Base-by-base conservation (phyloP, 2,113 vertebrate species). In the Oreotragus oreotragus region DNA sequence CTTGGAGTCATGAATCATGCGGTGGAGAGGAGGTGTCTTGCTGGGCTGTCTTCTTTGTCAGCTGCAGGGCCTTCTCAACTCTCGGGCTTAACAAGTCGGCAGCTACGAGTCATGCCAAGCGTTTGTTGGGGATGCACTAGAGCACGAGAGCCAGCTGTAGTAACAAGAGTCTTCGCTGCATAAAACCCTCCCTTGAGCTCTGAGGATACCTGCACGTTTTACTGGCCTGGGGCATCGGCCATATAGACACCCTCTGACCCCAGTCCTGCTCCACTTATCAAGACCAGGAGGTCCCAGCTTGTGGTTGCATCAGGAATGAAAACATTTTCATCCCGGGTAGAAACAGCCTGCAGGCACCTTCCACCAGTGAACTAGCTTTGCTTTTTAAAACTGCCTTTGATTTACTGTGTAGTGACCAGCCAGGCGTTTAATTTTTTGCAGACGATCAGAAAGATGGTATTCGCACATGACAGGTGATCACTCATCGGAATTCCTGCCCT, bases 381-480 rank as follows among this genome's bases (percentile, higher is more conserved):
- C 13, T n/a, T 94, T 90, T 92, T 70, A 30, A 90, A 89, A 55
- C 28, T 23, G 51, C 49, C 47, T 86, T 96, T 70, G 33, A 39
- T 64, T n/a, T 86, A 43, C 47, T 45, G 4, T 28, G 43, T 10
- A 13, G 6, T 64, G 36, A 47, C 13, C 36, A 94, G 60, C 15
- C 47, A 85, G 33, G 16, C 14, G 0, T 80, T 85, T 28, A 28
- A 17, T 47, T 79, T 86, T 73, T 93, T 33, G 66, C 15, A 47
- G 28, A 19, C 1, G 1, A 7, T 91, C 2, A 13, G 7, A 39
- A 81, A 84, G 11, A 7, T 10, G 27, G 5, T n/a, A 77, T 76
- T 62, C 36, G 3, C 49, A 49, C 9, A 0, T 77, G 53, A 33
- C 36, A 33, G 14, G 17, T 2, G 36, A 7, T 49, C 39, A 55